Conservation (phyloP, 53 echinoderm and acorn worm genomes). For the Apostichopus leukothele region DNA sequence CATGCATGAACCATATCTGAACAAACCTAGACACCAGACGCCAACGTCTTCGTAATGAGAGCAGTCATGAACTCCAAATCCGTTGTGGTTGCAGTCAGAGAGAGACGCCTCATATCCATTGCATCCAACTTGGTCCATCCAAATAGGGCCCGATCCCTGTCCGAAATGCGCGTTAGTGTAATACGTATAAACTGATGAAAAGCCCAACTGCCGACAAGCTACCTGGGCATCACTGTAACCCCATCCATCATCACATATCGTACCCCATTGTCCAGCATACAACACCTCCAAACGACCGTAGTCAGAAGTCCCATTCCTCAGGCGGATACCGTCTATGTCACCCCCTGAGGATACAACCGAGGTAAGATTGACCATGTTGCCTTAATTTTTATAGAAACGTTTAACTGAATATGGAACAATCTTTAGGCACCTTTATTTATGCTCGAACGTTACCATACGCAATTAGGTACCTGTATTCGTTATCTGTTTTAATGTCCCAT, state of each 20-base stretch:
- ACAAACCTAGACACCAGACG: no score
- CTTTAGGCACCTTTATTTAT: no score
- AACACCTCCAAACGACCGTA: conserved; percentile 3
- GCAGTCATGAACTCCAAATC: no score
- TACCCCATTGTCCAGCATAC: background rate
- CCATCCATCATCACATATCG: conserved; percentile 2
- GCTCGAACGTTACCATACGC: no score
- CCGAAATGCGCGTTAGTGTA: background rate
- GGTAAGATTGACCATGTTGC: no score
- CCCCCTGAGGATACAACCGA: background rate
- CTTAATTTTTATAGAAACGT: no score
- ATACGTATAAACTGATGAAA: background rate
- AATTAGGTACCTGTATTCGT: no score
- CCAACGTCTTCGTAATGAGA: no score
- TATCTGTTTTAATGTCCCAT: no score
- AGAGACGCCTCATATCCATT: background rate
- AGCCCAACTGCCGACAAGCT: conserved; percentile 8
- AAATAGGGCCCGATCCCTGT: background rate
- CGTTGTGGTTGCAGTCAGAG: background rate
- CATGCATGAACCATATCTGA: no score
- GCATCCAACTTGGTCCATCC: conserved; percentile 5
- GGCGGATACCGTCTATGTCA: conserved; percentile 13
- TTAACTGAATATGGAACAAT: no score
- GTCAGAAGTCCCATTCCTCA: background rate
- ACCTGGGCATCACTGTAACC: background rate